Evolutionary conservation across 2,113 vertebrate genomes (phyloP).

Genomic region (Euleptes europaea): DNA sequence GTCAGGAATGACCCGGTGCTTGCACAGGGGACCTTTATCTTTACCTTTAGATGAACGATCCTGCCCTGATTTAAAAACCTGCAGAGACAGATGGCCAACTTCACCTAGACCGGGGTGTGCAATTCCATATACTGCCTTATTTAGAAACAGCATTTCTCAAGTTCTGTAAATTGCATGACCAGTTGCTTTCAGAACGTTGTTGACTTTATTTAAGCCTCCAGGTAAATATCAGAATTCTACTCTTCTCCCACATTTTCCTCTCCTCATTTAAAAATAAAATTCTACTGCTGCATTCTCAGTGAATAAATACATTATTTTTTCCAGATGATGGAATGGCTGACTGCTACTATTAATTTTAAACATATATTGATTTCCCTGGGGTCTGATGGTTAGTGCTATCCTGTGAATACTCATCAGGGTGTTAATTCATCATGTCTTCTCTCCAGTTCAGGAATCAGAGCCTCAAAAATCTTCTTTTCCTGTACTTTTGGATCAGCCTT

Average conservation of each 20-base stretch:
- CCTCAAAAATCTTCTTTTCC: background rate
- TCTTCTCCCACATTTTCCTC: background rate
- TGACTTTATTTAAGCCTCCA: constrained; percentile 8
- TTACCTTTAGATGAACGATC: constrained; percentile 12
- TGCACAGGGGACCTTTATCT: too few relatives aligned
- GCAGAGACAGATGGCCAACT: constrained; percentile 1
- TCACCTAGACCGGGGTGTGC: constrained; percentile 9
- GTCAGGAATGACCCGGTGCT: too few relatives aligned
- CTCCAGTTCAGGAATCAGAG: constrained; percentile 16
- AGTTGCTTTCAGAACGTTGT: constrained; percentile 17
- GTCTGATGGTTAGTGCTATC: constrained; percentile 46
- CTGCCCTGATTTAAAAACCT: constrained; percentile 43
- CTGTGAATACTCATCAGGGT: constrained; percentile 7
- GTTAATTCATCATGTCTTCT: background rate
- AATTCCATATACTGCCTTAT: constrained; percentile 44
- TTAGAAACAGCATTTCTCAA: constrained; percentile 14
- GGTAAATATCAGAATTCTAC: background rate
- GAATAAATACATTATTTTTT: background rate
- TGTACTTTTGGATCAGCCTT: background rate
- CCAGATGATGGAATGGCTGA: background rate
- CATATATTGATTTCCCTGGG: constrained; percentile 30
- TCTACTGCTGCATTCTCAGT: background rate
- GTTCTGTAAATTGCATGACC: constrained; percentile 34
- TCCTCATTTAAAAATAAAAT: background rate
- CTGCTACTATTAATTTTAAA: constrained; percentile 32